Base-by-base conservation (phyloP, 1,140 invertebrate species). In the Penaeus japonicus region DNA sequence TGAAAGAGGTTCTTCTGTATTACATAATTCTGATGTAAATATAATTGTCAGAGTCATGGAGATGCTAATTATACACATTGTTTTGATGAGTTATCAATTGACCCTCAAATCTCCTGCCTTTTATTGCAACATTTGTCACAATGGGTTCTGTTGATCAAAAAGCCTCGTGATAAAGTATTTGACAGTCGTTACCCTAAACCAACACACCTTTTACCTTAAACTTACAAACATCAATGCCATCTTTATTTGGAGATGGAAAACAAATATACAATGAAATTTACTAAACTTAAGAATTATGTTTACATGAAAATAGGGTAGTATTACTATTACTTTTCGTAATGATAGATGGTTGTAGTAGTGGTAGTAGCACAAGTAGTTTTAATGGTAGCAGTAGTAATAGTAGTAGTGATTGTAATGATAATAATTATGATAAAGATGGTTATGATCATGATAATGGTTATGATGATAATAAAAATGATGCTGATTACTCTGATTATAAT, bases 1-100 rank as follows among this genome's bases (percentile, higher is more conserved):
- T 39, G 10, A n/a, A n/a, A n/a, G n/a, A n/a, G n/a, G n/a, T n/a
- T n/a, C n/a, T n/a, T n/a, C n/a, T n/a, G n/a, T n/a, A n/a, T n/a
- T n/a, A n/a, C n/a, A n/a, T 47, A 7, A 47, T 7, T 15, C 5
- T 7, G 4, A 15, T 47, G 0, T 47, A 12, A 1, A 12, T 47
- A 15, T 1, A 47, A 12, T 12, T 47, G 1, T 7, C 47, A 7
- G 10, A 4, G 15, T 47, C 15, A 47, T 47, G 10, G 15, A 15
- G 15, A 47, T 7, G 15, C 3, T 47, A 47, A 47, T 47, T 47
- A 47, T 47, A 7, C 2, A 47, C 1, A 1, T 47, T 47, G 7
- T 96, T 94, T 91, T 95, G 95, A 92, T 96, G 95, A 24, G 95
- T 94, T 92, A 95, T 96, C 92, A 97, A 96, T 53, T 35, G 93